Evolutionary conservation across 2,888 invertebrate genomes (phyloP).

Genomic region (Andricus curvator): DNA sequence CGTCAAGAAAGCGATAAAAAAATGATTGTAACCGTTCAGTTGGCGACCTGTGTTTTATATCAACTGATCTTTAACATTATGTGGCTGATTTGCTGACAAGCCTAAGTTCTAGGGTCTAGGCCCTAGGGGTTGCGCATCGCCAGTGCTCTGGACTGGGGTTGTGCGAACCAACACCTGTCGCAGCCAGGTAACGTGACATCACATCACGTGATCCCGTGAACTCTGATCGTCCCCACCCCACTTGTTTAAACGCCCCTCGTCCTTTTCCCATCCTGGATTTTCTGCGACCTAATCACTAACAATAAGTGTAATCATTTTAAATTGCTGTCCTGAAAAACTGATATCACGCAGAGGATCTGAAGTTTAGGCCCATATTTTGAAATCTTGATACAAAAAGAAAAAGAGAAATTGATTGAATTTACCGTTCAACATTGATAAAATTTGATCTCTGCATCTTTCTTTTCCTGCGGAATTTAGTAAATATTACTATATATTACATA

Average conservation of each 20-base stretch:
- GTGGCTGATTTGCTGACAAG: constrained; percentile 22
- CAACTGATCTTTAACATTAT: constrained; percentile 9
- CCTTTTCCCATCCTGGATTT: not conserved
- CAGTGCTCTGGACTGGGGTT: not conserved
- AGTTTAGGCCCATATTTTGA: not conserved
- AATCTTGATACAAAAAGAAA: not conserved
- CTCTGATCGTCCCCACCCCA: constrained; percentile 5
- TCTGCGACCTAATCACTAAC: constrained; percentile 1
- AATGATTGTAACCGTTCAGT: not conserved
- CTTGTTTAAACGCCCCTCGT: constrained; percentile 21
- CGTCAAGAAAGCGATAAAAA: not conserved
- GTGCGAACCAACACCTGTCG: constrained; percentile 44
- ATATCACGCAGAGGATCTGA: constrained; percentile 1
- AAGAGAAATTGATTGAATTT: too few relatives aligned
- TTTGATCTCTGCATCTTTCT: too few relatives aligned
- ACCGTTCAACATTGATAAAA: too few relatives aligned
- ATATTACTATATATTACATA: too few relatives aligned
- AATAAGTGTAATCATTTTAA: not conserved
- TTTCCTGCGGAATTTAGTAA: too few relatives aligned
- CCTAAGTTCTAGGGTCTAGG: not conserved
- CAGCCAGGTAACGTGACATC: constrained; percentile 69
- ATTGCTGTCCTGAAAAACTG: not conserved
- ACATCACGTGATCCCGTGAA: constrained; percentile 65
- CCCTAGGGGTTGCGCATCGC: not conserved
- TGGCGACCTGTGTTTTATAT: not conserved